Conservation (phyloP, 2,797 vertebrate species). For the Poecile montanus region DNA sequence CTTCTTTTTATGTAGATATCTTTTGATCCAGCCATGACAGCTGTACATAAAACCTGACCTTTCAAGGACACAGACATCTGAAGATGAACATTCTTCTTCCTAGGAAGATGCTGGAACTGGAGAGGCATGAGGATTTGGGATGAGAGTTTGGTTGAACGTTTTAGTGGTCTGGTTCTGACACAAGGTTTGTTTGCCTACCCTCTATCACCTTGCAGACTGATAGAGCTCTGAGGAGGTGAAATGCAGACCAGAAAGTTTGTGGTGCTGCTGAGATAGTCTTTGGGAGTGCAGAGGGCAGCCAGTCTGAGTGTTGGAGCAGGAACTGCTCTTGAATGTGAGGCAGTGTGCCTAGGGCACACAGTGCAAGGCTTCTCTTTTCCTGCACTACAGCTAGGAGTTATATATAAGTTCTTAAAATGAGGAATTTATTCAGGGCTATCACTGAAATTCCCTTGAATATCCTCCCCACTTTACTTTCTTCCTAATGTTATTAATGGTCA, state of each 20-base stretch:
- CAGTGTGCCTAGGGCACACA: background rate
- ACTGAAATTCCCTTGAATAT: background rate
- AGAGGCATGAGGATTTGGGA: background rate
- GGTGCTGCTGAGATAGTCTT: background rate
- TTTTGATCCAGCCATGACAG: background rate
- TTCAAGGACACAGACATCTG: background rate
- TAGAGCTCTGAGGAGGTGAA: background rate
- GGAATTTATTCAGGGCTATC: background rate
- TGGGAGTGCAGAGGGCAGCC: background rate
- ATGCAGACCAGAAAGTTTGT: background rate
- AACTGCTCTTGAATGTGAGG: background rate
- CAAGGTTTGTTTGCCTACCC: background rate
- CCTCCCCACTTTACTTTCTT: background rate
- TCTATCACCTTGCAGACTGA: background rate
- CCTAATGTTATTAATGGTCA: background rate
- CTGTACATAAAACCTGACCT: background rate
- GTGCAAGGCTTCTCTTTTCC: background rate
- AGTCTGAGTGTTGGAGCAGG: background rate
- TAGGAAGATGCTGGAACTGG: background rate
- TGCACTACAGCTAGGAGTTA: background rate
- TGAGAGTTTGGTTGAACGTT: background rate
- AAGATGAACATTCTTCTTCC: background rate
- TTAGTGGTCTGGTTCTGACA: background rate
- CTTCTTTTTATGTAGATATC: background rate
- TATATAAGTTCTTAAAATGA: background rate